Percentiles rank a stretch among this genome's conserved stretches.
phyloP scores from a whole-genome alignment of 23 tunicate genomes.

The Styela clava region DNA sequence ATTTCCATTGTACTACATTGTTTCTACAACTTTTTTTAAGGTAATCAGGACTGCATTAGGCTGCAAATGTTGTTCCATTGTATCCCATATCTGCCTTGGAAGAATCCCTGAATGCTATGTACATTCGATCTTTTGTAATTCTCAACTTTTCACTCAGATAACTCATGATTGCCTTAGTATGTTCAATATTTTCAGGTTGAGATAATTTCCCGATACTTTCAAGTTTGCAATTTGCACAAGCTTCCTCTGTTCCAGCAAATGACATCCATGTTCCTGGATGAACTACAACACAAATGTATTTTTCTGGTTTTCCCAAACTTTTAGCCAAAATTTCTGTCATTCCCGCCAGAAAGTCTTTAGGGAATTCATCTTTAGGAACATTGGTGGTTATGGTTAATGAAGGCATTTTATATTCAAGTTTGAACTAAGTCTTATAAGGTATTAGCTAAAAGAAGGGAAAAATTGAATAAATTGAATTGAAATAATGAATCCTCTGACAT shows the following conservation, averaged over 20 bases:
- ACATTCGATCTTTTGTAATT: constrained; percentile 6
- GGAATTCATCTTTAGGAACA: constrained; percentile 20
- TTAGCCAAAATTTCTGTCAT: constrained; percentile 26
- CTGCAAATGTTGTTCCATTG: constrained; percentile 21
- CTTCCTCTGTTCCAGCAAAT: constrained; percentile 55
- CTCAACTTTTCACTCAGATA: constrained; percentile 1
- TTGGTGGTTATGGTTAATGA: constrained; percentile 40
- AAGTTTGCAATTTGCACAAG: constrained; percentile 42
- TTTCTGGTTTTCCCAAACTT: constrained; percentile 38
- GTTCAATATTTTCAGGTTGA: background rate
- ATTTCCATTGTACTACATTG: too few relatives aligned
- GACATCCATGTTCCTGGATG: constrained; percentile 64
- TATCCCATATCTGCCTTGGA: background rate
- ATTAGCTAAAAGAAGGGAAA: too few relatives aligned
- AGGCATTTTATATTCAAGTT: constrained; percentile 39
- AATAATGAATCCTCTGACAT: too few relatives aligned
- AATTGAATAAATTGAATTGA: too few relatives aligned
- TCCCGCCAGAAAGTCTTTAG: constrained; percentile 24
- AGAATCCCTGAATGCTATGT: constrained; percentile 10
- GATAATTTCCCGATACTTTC: constrained; percentile 5
- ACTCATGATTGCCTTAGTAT: background rate
- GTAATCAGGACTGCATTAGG: too few relatives aligned
- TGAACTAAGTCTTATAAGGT: background rate
- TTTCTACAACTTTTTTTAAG: too few relatives aligned
- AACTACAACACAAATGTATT: constrained; percentile 35